A percentile compares a stretch with the other conserved stretches of the same genome.
phyloP scores from a whole-genome alignment of 2,888 invertebrate species.

The Caenorhabditis sulstoni region DNA sequence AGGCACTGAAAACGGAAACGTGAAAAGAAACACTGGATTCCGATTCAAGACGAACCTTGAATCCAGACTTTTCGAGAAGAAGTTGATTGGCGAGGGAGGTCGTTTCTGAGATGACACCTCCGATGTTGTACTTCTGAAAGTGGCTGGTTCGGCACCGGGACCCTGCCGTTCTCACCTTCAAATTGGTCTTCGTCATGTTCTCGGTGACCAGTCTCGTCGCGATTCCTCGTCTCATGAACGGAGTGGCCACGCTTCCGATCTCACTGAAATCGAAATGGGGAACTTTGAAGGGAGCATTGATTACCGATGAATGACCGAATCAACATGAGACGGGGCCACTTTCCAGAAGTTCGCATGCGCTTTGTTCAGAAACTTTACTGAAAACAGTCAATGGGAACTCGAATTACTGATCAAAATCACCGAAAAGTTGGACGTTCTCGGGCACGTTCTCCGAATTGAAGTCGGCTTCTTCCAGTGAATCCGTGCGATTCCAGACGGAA shows the following conservation, averaged over 20 bases:
- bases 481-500: constrained; percentile 40
- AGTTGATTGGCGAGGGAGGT: constrained; percentile 32
- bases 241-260: constrained; percentile 31
- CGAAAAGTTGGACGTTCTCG: constrained; percentile 17
- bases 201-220: constrained; percentile 20
- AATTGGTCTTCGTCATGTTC: constrained; percentile 31
- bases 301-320: constrained; percentile 21
- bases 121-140: constrained; percentile 35
- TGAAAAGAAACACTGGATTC: no score
- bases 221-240: constrained; percentile 23
- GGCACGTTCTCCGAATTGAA: constrained; percentile 16
- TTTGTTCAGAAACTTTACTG: constrained; percentile 29
- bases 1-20: constrained; percentile 30
- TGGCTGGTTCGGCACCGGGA: no score
- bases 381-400: background rate
- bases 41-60: constrained; percentile 9
- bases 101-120: constrained; percentile 40
- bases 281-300: background rate
- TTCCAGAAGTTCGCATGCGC: constrained; percentile 37
- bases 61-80: constrained; percentile 33
- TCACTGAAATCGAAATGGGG: constrained; percentile 3
- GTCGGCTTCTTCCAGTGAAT: constrained; percentile 29
- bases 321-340: constrained; percentile 20
- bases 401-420: background rate
- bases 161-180: constrained; percentile 1